These are phyloP conservation scores for Thereuonema tuberculata DNA, from an alignment of 1,140 invertebrate species.

Conservation along the genomic window DNA sequence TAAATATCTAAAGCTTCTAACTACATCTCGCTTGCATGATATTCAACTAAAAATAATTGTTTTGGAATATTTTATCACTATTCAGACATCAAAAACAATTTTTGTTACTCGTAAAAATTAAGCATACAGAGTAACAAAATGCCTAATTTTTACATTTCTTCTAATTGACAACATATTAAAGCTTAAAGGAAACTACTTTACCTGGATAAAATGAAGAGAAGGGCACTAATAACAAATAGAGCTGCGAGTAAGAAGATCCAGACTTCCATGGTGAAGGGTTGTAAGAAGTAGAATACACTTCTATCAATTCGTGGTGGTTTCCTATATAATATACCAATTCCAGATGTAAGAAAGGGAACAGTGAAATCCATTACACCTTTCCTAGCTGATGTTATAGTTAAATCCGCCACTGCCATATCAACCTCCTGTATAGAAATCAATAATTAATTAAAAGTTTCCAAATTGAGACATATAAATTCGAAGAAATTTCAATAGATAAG, in stretches of 20 bases:
- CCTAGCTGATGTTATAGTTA: conserved; percentile 34
- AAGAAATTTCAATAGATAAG: too few relatives aligned
- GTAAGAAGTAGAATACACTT: conserved; percentile 27
- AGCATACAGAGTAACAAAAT: too few relatives aligned
- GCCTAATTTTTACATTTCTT: too few relatives aligned
- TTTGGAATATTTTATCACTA: too few relatives aligned
- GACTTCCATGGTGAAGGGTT: conserved; percentile 31
- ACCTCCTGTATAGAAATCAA: conserved; percentile 27
- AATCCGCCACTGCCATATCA: conserved; percentile 33
- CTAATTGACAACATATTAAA: conserved; percentile 33
- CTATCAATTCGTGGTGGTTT: conserved; percentile 26
- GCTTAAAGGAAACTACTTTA: conserved; percentile 14
- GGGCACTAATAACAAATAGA: conserved; percentile 24
- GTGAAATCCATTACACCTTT: conserved; percentile 35
- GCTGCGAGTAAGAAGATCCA: conserved; percentile 23
- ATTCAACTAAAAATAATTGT: too few relatives aligned
- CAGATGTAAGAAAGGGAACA: conserved; percentile 35
- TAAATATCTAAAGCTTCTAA: too few relatives aligned
- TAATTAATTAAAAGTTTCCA: not conserved
- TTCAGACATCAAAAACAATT: too few relatives aligned
- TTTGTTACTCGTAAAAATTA: too few relatives aligned
- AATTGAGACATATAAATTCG: too few relatives aligned
- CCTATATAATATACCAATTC: conserved; percentile 32
- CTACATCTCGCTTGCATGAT: too few relatives aligned
- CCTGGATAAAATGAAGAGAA: conserved; percentile 26